These are phyloP conservation scores for Bambusicola thoracicus DNA, from an alignment of 2,113 vertebrate genomes.

Conservation along the genomic window DNA sequence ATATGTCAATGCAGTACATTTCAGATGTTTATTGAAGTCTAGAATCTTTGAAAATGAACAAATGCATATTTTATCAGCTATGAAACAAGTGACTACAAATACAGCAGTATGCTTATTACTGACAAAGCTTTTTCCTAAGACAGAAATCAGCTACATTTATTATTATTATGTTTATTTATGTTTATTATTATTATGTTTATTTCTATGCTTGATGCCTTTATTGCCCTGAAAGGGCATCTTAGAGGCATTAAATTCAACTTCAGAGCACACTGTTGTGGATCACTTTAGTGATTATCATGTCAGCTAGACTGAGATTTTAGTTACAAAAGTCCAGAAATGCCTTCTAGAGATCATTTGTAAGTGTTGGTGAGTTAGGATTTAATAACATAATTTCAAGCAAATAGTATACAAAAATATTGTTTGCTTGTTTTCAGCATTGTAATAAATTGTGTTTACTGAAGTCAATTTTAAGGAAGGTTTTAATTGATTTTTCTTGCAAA, in stretches of 20 bases:
- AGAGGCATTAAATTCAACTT: not conserved
- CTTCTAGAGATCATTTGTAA: not conserved
- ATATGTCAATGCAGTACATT: constrained; percentile 38
- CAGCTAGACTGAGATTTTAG: not conserved
- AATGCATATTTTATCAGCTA: constrained; percentile 19
- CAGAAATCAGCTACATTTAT: not conserved
- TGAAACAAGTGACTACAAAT: not conserved
- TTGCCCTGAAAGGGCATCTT: not conserved
- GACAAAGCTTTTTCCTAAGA: not conserved
- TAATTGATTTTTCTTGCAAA: not conserved
- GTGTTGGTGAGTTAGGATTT: not conserved
- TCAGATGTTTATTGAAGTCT: constrained; percentile 48
- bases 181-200: constrained; percentile 5
- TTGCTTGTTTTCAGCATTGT: not conserved
- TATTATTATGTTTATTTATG: not conserved
- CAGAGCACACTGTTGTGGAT: not conserved
- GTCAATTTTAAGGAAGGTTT: not conserved
- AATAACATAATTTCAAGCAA: not conserved
- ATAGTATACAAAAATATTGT: not conserved
- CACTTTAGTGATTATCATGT: not conserved
- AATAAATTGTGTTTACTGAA: not conserved
- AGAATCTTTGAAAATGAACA: constrained; percentile 42
- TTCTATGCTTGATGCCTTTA: not conserved
- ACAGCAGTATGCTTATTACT: not conserved
- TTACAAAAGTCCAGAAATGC: not conserved